Conservation (phyloP, 2,113 vertebrate species). For the Festucalex cinctus region DNA sequence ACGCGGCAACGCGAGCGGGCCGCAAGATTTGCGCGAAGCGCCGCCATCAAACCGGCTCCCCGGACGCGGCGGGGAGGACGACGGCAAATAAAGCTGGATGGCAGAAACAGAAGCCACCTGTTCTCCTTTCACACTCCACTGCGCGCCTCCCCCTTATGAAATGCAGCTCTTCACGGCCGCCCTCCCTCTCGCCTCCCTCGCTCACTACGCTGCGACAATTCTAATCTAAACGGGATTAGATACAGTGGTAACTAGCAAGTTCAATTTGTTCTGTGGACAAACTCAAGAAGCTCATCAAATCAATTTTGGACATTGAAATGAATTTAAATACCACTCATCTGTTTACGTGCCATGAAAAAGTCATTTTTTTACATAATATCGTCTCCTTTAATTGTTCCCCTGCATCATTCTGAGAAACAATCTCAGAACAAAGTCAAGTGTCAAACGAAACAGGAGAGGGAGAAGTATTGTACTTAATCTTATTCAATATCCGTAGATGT, state of each 20-base stretch:
- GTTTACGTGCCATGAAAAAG: too few relatives aligned
- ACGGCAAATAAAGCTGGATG: constrained; percentile 61
- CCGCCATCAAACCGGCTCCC: not conserved
- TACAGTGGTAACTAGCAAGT: not conserved
- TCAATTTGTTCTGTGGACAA: not conserved
- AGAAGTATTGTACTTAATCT: too few relatives aligned
- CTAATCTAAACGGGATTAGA: not conserved
- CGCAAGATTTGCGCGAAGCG: constrained; percentile 13
- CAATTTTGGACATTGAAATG: too few relatives aligned
- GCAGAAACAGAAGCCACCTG: constrained; percentile 73
- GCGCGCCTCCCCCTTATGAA: constrained; percentile 59
- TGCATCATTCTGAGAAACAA: too few relatives aligned
- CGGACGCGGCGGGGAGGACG: constrained; percentile 46
- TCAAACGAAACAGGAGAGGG: too few relatives aligned
- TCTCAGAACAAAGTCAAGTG: too few relatives aligned
- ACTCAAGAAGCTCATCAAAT: not conserved
- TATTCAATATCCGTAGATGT: too few relatives aligned
- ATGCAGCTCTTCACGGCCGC: constrained; percentile 57
- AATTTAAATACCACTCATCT: too few relatives aligned
- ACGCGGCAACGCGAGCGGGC: constrained; percentile 9
- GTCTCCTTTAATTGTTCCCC: too few relatives aligned
- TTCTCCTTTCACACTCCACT: constrained; percentile 69
- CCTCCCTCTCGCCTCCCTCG: constrained; percentile 6
- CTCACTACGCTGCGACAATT: not conserved
- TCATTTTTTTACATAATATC: too few relatives aligned